phyloP scores from a whole-genome alignment of 2,888 invertebrate species.

The Polymixis flavicincta region DNA sequence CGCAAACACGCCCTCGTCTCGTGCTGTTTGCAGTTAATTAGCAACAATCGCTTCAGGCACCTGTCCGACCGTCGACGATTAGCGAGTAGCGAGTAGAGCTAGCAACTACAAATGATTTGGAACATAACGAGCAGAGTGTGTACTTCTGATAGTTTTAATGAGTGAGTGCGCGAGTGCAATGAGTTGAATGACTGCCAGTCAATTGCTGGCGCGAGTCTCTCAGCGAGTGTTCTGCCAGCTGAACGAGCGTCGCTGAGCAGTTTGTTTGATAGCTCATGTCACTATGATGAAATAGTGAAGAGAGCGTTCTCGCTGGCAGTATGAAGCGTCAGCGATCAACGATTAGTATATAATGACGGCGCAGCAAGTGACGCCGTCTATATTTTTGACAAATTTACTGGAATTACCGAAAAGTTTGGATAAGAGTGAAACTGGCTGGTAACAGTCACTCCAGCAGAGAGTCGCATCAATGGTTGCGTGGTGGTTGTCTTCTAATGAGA shows the following conservation, averaged over 20 bases:
- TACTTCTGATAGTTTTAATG: neutral
- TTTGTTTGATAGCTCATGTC: neutral
- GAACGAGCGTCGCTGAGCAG: neutral
- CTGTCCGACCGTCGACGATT: neutral
- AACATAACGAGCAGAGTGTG: too few species aligned
- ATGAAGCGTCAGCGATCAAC: neutral
- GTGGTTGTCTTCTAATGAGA: neutral
- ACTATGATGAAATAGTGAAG: too few species aligned
- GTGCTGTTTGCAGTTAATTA: conserved; percentile 68
- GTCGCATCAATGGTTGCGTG: neutral
- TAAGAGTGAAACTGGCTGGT: neutral
- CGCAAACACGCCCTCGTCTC: conserved; percentile 37
- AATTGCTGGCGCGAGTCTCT: neutral
- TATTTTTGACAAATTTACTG: neutral
- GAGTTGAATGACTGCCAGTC: neutral
- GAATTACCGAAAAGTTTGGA: neutral
- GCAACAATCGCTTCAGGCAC: conserved; percentile 60
- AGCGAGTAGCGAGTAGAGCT: neutral
- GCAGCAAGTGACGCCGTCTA: neutral
- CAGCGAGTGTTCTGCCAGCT: neutral
- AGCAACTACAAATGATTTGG: neutral
- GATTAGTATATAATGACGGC: neutral
- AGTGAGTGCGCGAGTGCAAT: too few species aligned
- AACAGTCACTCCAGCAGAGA: neutral
- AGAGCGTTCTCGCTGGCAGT: neutral